Evolutionary conservation across 2,113 vertebrate species (phyloP).

Genomic region (Motacilla alba): DNA sequence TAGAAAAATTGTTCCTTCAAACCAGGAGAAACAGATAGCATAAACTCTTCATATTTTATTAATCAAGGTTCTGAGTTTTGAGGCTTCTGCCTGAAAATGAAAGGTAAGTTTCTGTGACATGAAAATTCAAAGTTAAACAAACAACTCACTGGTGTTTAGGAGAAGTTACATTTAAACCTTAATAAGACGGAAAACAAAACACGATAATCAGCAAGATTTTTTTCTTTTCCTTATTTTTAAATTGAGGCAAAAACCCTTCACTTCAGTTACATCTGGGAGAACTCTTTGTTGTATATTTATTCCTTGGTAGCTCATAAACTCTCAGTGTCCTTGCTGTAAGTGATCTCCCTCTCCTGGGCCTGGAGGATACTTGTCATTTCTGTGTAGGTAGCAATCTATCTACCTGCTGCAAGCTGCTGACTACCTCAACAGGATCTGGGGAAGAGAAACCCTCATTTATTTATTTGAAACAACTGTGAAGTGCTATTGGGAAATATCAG

Average conservation of each 20-base stretch:
- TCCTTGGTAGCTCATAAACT: slow-evolving; percentile 39
- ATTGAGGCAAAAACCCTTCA: background rate
- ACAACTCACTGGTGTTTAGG: background rate
- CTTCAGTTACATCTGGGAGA: background rate
- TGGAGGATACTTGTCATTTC: slow-evolving; percentile 12
- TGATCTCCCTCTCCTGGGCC: background rate
- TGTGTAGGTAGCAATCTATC: slow-evolving; percentile 17
- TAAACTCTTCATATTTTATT: slow-evolving; percentile 55
- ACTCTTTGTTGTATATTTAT: background rate
- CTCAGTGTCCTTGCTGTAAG: background rate
- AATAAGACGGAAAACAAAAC: background rate
- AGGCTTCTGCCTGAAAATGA: background rate
- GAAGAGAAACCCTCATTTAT: slow-evolving; percentile 32
- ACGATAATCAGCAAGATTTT: background rate
- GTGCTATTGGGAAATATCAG: background rate
- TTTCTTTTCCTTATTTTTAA: background rate
- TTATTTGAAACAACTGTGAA: slow-evolving; percentile 4
- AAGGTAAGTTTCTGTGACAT: background rate
- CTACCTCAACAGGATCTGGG: background rate
- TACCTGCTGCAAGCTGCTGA: slow-evolving; percentile 9
- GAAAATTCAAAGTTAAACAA: slow-evolving; percentile 28
- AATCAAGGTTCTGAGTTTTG: slow-evolving; percentile 13
- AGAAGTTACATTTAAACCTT: background rate
- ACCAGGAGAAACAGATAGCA: background rate
- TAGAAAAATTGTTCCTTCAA: slow-evolving; percentile 11